These are phyloP conservation scores for Nannoperca obscura DNA, from an alignment of 2,797 vertebrate species.

Conservation along the genomic window DNA sequence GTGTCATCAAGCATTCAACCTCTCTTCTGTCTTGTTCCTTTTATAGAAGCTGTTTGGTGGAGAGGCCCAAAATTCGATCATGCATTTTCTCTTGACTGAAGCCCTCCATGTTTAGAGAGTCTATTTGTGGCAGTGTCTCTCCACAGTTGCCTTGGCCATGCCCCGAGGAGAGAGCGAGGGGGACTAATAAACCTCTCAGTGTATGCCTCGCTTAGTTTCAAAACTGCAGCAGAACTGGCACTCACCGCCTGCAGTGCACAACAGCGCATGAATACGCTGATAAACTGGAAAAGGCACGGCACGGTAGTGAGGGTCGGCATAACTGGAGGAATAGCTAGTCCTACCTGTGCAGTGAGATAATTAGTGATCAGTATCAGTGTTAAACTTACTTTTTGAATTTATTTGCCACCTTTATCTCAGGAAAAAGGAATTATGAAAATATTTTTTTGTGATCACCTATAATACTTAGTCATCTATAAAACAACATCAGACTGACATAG, in stretches of 20 bases:
- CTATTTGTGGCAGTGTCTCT: slow-evolving; percentile 80
- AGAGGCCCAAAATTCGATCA: slow-evolving; percentile 75
- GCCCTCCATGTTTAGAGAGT: slow-evolving; percentile 78
- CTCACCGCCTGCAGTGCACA: slow-evolving; percentile 66
- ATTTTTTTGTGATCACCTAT: no score
- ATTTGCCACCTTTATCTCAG: not conserved
- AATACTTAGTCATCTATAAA: not conserved
- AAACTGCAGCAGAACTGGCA: slow-evolving; percentile 70
- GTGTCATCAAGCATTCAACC: slow-evolving; percentile 39
- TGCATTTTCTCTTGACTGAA: slow-evolving; percentile 73
- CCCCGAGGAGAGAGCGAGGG: slow-evolving; percentile 64
- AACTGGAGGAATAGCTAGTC: slow-evolving; percentile 28
- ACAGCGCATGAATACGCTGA: slow-evolving; percentile 55
- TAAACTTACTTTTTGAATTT: not conserved
- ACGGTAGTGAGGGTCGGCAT: slow-evolving; percentile 24
- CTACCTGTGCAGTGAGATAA: slow-evolving; percentile 21
- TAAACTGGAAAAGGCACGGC: slow-evolving; percentile 38
- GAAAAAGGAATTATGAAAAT: not conserved
- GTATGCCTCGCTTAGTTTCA: slow-evolving; percentile 71
- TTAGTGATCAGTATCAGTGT: not conserved
- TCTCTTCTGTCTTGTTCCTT: slow-evolving; percentile 61
- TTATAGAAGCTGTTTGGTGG: slow-evolving; percentile 66
- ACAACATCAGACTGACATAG: not conserved
- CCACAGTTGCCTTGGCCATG: slow-evolving; percentile 75
- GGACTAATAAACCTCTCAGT: slow-evolving; percentile 72